These are phyloP conservation scores for Athalia rosae DNA, from an alignment of 2,888 invertebrate species.

Conservation along the genomic window DNA sequence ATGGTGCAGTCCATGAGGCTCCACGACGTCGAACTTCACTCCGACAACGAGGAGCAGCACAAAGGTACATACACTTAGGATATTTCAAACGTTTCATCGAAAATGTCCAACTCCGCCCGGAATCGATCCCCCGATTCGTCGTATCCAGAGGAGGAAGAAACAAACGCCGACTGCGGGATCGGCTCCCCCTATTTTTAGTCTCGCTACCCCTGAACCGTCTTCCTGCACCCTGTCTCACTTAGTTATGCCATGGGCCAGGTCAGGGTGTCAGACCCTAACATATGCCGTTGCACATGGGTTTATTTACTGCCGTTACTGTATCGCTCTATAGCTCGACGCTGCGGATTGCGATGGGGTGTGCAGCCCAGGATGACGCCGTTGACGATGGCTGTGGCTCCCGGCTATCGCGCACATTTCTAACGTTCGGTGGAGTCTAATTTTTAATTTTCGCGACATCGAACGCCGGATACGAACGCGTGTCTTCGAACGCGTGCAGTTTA, in stretches of 20 bases:
- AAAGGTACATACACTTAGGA: conserved; percentile 56
- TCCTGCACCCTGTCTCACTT: conserved; percentile 34
- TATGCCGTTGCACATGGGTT: conserved; percentile 60
- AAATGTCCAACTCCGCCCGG: neutral
- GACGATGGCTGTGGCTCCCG: neutral
- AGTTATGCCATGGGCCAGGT: conserved; percentile 59
- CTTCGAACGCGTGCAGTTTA: no score
- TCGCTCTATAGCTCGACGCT: neutral
- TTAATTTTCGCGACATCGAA: neutral
- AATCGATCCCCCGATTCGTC: neutral
- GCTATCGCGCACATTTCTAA: neutral
- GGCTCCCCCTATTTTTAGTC: conserved; percentile 30
- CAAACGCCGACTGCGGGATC: neutral
- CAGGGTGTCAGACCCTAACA: conserved; percentile 60
- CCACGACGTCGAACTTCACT: conserved; percentile 65
- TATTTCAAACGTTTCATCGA: neutral
- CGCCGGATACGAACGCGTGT: no score
- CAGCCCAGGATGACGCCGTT: neutral
- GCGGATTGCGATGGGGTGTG: neutral
- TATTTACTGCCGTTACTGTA: conserved; percentile 42
- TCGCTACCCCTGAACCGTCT: conserved; percentile 14
- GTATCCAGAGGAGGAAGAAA: neutral
- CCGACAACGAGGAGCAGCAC: conserved; percentile 66
- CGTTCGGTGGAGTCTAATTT: conserved; percentile 7
- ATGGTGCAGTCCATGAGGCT: conserved; percentile 67